Conservation (phyloP, 2,113 vertebrate genomes). For the Pseudolaguvia tuberculata region DNA sequence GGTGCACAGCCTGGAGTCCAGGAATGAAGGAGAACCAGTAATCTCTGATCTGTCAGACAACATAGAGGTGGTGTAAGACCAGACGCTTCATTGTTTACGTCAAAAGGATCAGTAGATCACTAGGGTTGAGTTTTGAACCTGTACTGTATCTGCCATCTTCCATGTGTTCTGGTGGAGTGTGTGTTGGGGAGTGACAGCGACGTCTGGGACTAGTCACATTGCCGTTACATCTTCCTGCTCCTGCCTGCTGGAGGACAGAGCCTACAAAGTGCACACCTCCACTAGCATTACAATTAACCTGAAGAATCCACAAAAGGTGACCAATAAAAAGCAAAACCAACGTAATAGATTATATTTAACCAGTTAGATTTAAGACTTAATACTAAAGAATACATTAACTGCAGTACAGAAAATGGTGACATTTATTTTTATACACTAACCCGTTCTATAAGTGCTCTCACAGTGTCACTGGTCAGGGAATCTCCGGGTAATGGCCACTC, state of each 20-base stretch:
- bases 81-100: not conserved
- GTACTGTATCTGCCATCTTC: constrained; percentile 64
- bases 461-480: constrained; percentile 75
- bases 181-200: constrained; percentile 60
- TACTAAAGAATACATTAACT: not conserved
- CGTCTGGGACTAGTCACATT: constrained; percentile 63
- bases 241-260: constrained; percentile 78
- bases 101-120: not conserved
- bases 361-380: too few species aligned
- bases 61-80: not conserved
- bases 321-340: not conserved
- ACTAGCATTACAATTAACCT: constrained; percentile 84
- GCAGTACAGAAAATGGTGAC: not conserved
- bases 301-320: not conserved
- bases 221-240: constrained; percentile 54
- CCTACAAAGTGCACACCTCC: constrained; percentile 86
- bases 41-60: constrained; percentile 62
- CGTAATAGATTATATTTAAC: not conserved
- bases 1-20: constrained; percentile 68
- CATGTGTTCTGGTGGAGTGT: constrained; percentile 58
- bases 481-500: constrained; percentile 84
- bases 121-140: constrained; percentile 50
- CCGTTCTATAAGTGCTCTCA: constrained; percentile 84
- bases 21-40: constrained; percentile 85
- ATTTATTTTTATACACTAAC: constrained; percentile 61